phyloP scores from a whole-genome alignment of 2,797 vertebrate genomes.

The Monodelphis domestica region DNA sequence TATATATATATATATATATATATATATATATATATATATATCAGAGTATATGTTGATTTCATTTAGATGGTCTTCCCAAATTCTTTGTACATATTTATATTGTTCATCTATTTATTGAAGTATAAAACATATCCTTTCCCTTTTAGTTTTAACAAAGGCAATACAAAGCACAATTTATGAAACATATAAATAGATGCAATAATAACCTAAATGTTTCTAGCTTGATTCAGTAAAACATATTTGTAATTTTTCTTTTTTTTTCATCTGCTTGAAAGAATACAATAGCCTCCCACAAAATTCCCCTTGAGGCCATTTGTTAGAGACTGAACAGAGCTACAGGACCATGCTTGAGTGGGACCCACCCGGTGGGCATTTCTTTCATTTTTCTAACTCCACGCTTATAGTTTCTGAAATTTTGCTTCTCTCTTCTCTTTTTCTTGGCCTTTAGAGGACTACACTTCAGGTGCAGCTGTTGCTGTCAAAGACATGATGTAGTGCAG shows the following conservation, averaged over 20 bases:
- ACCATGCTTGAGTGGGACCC: neutral
- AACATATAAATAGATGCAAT: neutral
- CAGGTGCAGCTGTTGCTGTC: neutral
- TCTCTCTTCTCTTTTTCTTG: neutral
- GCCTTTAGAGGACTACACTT: constrained; percentile 35
- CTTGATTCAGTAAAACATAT: neutral
- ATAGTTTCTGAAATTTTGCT: neutral
- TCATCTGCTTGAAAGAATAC: neutral
- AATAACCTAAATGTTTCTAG: neutral
- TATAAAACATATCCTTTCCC: neutral
- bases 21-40: too few species aligned
- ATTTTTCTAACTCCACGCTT: neutral
- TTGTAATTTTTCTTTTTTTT: neutral
- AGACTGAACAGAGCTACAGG: neutral
- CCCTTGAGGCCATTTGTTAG: neutral
- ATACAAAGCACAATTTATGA: neutral
- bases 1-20: too few species aligned
- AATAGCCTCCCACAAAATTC: neutral
- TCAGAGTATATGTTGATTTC: neutral
- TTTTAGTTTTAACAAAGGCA: neutral
- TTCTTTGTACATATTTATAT: neutral
- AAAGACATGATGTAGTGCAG: neutral
- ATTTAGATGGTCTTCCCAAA: neutral
- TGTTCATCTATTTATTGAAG: neutral
- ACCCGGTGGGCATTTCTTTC: neutral